A percentile compares a stretch with the other conserved stretches of the same genome.
These are phyloP conservation scores for Ectemnius cavifrons DNA, from an alignment of 2,888 invertebrate genomes.

Conservation along the genomic window DNA sequence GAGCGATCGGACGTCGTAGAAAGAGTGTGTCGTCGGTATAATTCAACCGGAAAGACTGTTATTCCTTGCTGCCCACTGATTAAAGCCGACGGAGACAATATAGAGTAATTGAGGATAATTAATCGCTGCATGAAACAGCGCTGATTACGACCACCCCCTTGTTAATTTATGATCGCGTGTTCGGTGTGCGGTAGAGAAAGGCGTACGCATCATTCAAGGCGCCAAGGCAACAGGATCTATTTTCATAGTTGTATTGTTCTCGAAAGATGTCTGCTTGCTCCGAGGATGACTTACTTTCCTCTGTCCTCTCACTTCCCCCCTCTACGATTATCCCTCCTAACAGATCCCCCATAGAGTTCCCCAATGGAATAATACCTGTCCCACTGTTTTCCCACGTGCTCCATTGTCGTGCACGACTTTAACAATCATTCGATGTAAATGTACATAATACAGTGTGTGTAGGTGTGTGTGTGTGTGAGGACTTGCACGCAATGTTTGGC, in stretches of 20 bases:
- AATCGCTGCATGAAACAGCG: conserved; percentile 13
- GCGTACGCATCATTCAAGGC: too few relatives aligned
- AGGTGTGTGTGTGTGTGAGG: conserved; percentile 15
- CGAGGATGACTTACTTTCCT: too few relatives aligned
- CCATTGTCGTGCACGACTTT: background rate
- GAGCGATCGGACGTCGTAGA: background rate
- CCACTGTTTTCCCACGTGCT: conserved; percentile 1
- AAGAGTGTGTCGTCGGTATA: background rate
- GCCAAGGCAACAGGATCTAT: too few relatives aligned
- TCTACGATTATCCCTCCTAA: background rate
- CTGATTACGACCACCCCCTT: conserved; percentile 15
- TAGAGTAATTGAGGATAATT: conserved; percentile 30
- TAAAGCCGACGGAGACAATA: conserved; percentile 13
- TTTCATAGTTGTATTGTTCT: too few relatives aligned
- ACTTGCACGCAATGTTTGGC: conserved; percentile 46
- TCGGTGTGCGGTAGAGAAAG: too few relatives aligned
- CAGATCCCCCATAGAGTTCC: background rate
- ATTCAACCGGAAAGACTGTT: too few relatives aligned
- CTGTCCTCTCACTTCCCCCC: too few relatives aligned
- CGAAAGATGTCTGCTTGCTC: too few relatives aligned
- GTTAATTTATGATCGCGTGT: conserved; percentile 22
- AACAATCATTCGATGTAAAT: background rate
- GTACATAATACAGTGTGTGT: conserved; percentile 11
- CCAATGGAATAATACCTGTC: background rate
- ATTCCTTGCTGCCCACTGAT: too few relatives aligned